Percentiles rank a stretch among this genome's conserved stretches.
These are phyloP conservation scores for Agonopterix heracliana DNA, from an alignment of 2,888 invertebrate genomes.

Conservation along the genomic window DNA sequence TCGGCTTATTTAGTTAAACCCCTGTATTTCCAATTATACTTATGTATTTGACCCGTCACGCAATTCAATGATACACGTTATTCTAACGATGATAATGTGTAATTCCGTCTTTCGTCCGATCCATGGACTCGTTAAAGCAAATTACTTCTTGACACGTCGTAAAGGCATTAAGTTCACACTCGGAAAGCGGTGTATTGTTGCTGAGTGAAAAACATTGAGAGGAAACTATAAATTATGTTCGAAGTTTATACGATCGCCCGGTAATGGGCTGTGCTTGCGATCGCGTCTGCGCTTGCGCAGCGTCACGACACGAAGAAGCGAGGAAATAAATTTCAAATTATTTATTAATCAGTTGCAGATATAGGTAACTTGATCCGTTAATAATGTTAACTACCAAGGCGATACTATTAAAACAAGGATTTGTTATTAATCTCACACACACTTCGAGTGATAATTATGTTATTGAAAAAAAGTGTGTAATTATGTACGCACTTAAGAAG, in stretches of 20 bases:
- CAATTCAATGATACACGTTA: conserved; percentile 12
- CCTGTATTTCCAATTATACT: no score
- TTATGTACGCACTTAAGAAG: no score
- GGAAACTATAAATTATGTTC: conserved; percentile 73
- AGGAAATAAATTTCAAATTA: no score
- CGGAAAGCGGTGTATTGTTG: conserved; percentile 55
- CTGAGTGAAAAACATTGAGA: conserved; percentile 64
- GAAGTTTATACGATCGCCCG: conserved; percentile 67
- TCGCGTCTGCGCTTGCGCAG: conserved; percentile 34
- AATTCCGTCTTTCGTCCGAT: conserved; percentile 25
- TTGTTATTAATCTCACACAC: no score
- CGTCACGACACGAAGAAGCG: conserved; percentile 15
- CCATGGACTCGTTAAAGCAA: conserved; percentile 46
- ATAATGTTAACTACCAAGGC: no score
- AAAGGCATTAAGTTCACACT: conserved; percentile 61
- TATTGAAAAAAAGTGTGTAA: no score
- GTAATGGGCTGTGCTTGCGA: conserved; percentile 53
- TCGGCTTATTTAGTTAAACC: no score
- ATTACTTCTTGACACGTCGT: conserved; percentile 61
- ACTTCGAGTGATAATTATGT: no score
- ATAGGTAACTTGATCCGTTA: no score
- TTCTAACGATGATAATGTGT: conserved; percentile 18
- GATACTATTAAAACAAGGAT: no score
- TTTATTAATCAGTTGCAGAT: no score
- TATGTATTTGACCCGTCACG: conserved; percentile 4